Base-by-base conservation (phyloP, 1,140 invertebrate species). In the Homalodisca vitripennis region DNA sequence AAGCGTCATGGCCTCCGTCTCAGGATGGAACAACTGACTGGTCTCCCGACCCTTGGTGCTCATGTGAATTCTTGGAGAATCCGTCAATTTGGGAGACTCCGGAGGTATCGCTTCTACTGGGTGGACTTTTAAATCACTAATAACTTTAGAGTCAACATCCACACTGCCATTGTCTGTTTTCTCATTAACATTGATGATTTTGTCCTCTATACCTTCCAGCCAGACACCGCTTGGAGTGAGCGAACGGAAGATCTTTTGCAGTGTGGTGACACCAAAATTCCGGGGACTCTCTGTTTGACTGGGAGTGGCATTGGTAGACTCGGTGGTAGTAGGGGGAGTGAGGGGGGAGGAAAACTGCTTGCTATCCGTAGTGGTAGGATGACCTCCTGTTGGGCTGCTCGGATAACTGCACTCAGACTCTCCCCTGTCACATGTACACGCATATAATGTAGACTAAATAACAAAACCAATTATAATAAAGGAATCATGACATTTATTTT, bases 231-330 rank as follows among this genome's bases (percentile, higher is more conserved):
- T 72, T 1, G 73, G 68, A 1, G 73, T 70, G 2, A 72, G 30
- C 0, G 72, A 68, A 2, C 73, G 68, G 64, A 74, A 74, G 3
- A 74, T 72, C 27, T 74, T 74, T 32, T 74, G 73, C n/a, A 74
- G 62, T 6, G 73, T 74, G 3, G 73, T 74, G 1, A 74, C 72
- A 0, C 73, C 73, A 22, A 73, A 69, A 22, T 72, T 70, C 32
- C 62, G 32, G 14, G 73, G 73, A 55, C 72, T 73, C 2, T 55
- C 17, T 46, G 26, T 24, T 32, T 51, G 22, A 48, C 22, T 29
- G 41, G 29, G 12, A 24, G 20, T n/a, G n/a, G n/a, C n/a, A n/a
- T n/a, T n/a, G n/a, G n/a, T n/a, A 13, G 63, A 22, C 12, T 65
- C 63, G 1, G 63, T 34, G 20, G 63, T 65, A 3, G 63, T 41